Evolutionary conservation across 2,888 invertebrate genomes (phyloP).

Genomic region (Idaea dimidiata): DNA sequence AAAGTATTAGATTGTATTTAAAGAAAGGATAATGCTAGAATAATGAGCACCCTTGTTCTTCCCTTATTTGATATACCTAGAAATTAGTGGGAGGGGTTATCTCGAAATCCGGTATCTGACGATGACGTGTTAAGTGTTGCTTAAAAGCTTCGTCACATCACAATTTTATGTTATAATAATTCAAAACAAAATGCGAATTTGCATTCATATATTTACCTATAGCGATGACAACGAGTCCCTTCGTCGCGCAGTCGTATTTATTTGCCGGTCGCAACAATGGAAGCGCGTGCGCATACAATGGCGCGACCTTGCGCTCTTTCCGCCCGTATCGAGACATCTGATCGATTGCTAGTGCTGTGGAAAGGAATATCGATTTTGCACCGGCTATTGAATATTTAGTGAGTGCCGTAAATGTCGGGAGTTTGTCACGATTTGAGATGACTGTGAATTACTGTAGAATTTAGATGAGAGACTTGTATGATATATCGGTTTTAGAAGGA

Average conservation of each 20-base stretch:
- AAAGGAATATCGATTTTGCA: conserved; percentile 2
- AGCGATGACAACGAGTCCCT: background rate
- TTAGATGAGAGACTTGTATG: background rate
- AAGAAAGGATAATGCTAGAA: too few relatives aligned
- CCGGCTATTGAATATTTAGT: conserved; percentile 1
- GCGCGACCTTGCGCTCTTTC: conserved; percentile 61
- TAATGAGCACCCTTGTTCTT: too few relatives aligned
- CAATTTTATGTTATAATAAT: background rate
- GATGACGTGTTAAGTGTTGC: too few relatives aligned
- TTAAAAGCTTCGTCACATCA: background rate
- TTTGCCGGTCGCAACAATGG: conserved; percentile 44
- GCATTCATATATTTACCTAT: background rate
- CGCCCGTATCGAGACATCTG: conserved; percentile 20
- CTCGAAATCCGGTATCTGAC: too few relatives aligned
- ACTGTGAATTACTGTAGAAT: background rate
- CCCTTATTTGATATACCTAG: too few relatives aligned
- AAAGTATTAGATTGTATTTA: too few relatives aligned
- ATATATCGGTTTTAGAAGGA: background rate
- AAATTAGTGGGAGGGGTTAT: too few relatives aligned
- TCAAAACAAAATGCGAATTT: background rate
- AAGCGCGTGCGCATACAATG: conserved; percentile 42
- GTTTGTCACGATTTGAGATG: background rate
- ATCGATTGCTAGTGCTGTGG: conserved; percentile 22
- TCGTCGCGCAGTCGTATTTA: conserved; percentile 24
- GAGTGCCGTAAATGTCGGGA: background rate